Evolutionary conservation across 2,888 invertebrate genomes (phyloP), one percentile per base, ranked within the genome.

Genomic region (Tiliacea aurago): DNA sequence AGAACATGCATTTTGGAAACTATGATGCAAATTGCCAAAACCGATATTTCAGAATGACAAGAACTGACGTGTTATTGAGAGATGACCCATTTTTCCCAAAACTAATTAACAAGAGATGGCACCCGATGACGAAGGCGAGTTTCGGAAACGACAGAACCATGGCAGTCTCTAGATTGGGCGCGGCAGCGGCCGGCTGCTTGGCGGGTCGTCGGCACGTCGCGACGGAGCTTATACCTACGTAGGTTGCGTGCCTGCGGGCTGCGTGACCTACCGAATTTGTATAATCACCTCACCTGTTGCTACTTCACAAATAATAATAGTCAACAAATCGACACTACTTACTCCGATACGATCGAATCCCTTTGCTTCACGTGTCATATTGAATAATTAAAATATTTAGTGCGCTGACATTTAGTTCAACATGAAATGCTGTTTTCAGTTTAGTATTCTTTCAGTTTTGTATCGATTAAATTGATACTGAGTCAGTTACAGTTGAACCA

Each of bases 281-380:
- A 83, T 88, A 91, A 89, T 90, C 84, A 80, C 84, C 79, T 84
- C 85, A 92, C 92, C 89, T 92, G 93, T 93, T 93, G 91, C 90
- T 86, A 80, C 55, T 85, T 80, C 74, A 81, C 79, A 84, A 86
- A 76, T 87, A 86, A 86, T 86, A 84, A 80, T 66, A 83, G 72
- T 80, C 84, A 82, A 83, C 83, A 81, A 80, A 83, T 86, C 81
- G 71, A 81, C 81, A 83, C 79, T 73, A 76, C 61, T 72, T 58
- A 75, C 73, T 71, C n/a, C 43, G 67, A 83, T 78, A 81, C 70
- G 33, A 81, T 78, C 71, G 62, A 76, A 68, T 70, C 13, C 55
- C 64, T 72, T 81, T 75, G 61, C 73, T 74, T 43, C 61, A 75
- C 53, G 56, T 77, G 71, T 76, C 62, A 28, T 55, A 58, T 64